Evolutionary conservation across 2,113 vertebrate genomes (phyloP).

Genomic region (Pygoscelis adeliae): DNA sequence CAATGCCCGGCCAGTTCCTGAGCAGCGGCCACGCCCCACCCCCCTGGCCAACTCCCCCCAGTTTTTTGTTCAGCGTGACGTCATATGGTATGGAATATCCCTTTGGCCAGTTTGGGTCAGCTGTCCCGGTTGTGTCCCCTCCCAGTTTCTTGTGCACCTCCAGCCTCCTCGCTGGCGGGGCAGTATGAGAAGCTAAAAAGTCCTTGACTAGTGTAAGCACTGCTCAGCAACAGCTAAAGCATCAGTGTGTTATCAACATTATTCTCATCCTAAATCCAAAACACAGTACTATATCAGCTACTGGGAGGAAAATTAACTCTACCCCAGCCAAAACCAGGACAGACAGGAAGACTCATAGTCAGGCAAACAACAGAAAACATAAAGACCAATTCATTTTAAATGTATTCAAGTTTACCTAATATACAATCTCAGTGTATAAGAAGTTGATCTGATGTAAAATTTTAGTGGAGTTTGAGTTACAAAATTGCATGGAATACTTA

Average conservation of each 20-base stretch:
- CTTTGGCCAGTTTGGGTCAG: neutral
- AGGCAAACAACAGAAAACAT: neutral
- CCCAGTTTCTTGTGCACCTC: neutral
- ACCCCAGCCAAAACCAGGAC: neutral
- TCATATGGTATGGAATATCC: neutral
- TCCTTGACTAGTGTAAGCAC: neutral
- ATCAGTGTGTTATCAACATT: neutral
- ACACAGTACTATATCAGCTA: neutral
- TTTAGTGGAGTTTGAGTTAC: neutral
- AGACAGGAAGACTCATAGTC: neutral
- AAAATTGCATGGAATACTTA: neutral
- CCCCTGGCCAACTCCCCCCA: neutral
- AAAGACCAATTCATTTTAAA: neutral
- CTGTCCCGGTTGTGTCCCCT: neutral
- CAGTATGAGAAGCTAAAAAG: neutral
- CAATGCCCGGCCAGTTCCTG: neutral
- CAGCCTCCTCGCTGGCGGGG: neutral
- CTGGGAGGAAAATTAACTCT: neutral
- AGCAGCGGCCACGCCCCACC: neutral
- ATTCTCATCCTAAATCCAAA: neutral
- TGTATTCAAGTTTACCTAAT: neutral
- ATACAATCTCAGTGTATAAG: neutral
- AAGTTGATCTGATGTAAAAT: neutral
- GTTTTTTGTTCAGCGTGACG: neutral
- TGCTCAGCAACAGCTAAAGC: neutral